Conservation (phyloP, 37 sponge, comb jelly and placozoan genomes). For the Beroe forskalii region DNA sequence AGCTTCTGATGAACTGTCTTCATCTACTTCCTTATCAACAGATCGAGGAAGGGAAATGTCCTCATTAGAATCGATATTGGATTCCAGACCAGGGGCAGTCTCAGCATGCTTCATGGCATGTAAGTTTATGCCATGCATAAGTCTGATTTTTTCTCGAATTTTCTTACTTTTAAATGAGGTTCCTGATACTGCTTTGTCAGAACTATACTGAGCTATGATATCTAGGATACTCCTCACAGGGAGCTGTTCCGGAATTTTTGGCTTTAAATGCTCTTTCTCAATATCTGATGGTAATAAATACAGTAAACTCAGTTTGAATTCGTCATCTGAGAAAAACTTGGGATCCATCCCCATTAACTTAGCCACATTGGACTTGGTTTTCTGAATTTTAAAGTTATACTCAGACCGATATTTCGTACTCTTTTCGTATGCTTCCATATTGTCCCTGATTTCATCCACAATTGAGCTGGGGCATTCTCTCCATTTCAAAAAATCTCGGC, state of each 20-base stretch:
- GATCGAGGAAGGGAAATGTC: neutral
- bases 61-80: neutral
- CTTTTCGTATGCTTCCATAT: neutral
- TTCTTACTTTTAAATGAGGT: neutral
- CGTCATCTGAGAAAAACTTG: neutral
- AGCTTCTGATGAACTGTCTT: neutral
- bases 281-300: slow-evolving; percentile 48
- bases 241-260: neutral
- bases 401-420: neutral
- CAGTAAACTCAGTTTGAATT: neutral
- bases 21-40: neutral
- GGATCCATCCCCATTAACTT: slow-evolving; percentile 38
- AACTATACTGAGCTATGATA: neutral
- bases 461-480: neutral
- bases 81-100: neutral
- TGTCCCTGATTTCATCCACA: neutral
- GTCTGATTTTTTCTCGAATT: neutral
- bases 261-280: neutral
- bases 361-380: neutral
- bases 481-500: slow-evolving; percentile 14
- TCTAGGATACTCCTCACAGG: slow-evolving; percentile 1
- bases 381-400: neutral
- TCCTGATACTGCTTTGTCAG: neutral
- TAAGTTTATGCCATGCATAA: neutral
- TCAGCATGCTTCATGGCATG: neutral